Evolutionary conservation across 2,888 invertebrate genomes (phyloP), one percentile per base, ranked within the genome.

Genomic region (Amphipyra tragopoginis): DNA sequence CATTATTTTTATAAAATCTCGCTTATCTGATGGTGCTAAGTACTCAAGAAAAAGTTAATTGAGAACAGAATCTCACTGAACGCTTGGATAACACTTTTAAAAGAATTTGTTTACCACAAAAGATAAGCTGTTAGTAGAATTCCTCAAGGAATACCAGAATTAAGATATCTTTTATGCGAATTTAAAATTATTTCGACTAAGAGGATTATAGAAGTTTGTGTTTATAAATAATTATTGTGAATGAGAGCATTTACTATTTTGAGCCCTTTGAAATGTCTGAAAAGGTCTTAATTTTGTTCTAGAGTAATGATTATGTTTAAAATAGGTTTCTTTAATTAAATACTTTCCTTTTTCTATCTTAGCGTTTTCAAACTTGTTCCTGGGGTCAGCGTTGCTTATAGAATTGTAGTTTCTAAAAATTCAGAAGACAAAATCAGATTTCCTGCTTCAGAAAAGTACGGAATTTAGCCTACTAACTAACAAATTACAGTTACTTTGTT

Each of bases 101-200:
- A 81, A 66, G 82, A 85, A 84, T 87, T 85, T 86, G 78, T 83
- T 86, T 84, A 83, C 85, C 81, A 61, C 81, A 77, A 79, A 53
- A 79, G 80, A 83, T 81, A 81, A 81, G 75, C 70, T 79, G 69
- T 66, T 70, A 77, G 69, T 62, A 60, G 36, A 47, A 59, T 49
- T 61, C 43, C n/a, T 50, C 5, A 21, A 61, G 44, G 21, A 43
- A 52, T 58, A 51, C 7, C 14, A 13, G 21, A 29, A 34, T 52
- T 13, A 44, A 50, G 50, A 59, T 64, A 55, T 39, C n/a, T 34
- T 67, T 52, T 13, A 49, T 26, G 13, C 11, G 11, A 39, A 57
- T 9, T 9, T 39, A 13, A 43, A 55, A 34, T 55, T 57, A 40
- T 59, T 60, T 54, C 4, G 8, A 15, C 9, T 47, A 14, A 47